Conservation (phyloP, 1,140 invertebrate species). For the Penaeus chinensis region DNA sequence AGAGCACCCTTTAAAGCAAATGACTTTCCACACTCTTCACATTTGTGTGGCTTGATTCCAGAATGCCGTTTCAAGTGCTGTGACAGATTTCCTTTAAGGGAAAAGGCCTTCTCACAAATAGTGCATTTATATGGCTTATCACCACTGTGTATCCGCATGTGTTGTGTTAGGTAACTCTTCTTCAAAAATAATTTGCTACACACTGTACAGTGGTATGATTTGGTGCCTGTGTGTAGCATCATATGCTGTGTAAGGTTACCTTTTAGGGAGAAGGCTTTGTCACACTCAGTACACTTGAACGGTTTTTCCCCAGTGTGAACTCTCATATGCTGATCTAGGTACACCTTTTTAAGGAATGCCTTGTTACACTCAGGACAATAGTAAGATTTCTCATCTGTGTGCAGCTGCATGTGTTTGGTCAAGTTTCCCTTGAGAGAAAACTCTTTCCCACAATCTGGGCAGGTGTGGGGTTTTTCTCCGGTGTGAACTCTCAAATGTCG, state of each 20-base stretch:
- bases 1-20: slow-evolving; percentile 49
- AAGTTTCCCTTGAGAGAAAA: slow-evolving; percentile 95
- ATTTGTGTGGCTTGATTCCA: slow-evolving; percentile 41
- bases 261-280: slow-evolving; percentile 47
- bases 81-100: slow-evolving; percentile 87
- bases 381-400: slow-evolving; percentile 55
- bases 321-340: slow-evolving; percentile 47
- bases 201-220: slow-evolving; percentile 50
- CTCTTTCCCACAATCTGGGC: slow-evolving; percentile 86
- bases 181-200: slow-evolving; percentile 52
- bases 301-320: slow-evolving; percentile 48
- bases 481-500: slow-evolving; percentile 67
- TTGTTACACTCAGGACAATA: slow-evolving; percentile 43
- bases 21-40: slow-evolving; percentile 45
- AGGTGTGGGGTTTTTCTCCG: slow-evolving; percentile 83
- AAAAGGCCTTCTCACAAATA: slow-evolving; percentile 90
- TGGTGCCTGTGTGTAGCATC: slow-evolving; percentile 50
- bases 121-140: slow-evolving; percentile 86
- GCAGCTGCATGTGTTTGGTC: slow-evolving; percentile 79
- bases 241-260: slow-evolving; percentile 48
- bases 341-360: slow-evolving; percentile 42
- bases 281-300: slow-evolving; percentile 41
- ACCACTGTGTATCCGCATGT: slow-evolving; percentile 64
- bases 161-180: slow-evolving; percentile 54
- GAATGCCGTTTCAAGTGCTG: slow-evolving; percentile 47